phyloP scores from a whole-genome alignment of 2,888 invertebrate species.

The Lypha dubia region DNA sequence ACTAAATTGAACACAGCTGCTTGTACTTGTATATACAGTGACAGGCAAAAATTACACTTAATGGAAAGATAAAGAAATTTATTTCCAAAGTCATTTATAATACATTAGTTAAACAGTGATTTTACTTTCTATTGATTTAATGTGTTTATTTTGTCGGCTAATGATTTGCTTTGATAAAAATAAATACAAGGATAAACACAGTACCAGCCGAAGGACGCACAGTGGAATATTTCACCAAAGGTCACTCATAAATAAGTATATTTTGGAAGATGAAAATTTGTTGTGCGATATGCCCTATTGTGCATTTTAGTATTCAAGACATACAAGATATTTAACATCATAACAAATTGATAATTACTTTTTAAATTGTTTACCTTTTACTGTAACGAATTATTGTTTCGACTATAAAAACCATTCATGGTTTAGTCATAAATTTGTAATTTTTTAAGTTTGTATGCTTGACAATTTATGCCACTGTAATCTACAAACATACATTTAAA shows the following conservation, averaged over 20 bases:
- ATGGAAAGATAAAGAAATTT: not conserved
- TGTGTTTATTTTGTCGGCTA: not conserved
- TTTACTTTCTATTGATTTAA: constrained; percentile 1
- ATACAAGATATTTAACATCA: not conserved
- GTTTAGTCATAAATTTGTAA: constrained; percentile 58
- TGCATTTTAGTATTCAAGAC: not conserved
- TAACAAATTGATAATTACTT: not conserved
- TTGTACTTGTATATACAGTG: constrained; percentile 40
- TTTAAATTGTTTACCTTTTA: not conserved
- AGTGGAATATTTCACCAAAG: no score
- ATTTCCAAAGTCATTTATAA: constrained; percentile 13
- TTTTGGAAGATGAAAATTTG: no score
- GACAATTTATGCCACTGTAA: constrained; percentile 40
- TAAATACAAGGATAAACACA: no score
- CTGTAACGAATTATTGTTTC: constrained; percentile 21
- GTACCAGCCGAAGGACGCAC: no score
- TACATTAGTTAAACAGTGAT: not conserved
- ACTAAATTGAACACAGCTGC: no score
- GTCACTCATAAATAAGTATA: no score
- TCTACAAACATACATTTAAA: constrained; percentile 65
- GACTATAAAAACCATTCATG: constrained; percentile 63
- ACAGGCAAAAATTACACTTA: not conserved
- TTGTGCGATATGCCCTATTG: no score
- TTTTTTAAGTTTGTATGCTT: constrained; percentile 38
- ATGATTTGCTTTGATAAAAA: no score